These are phyloP conservation scores for Harpegnathos saltator DNA, from an alignment of 1,140 invertebrate genomes.

Conservation along the genomic window DNA sequence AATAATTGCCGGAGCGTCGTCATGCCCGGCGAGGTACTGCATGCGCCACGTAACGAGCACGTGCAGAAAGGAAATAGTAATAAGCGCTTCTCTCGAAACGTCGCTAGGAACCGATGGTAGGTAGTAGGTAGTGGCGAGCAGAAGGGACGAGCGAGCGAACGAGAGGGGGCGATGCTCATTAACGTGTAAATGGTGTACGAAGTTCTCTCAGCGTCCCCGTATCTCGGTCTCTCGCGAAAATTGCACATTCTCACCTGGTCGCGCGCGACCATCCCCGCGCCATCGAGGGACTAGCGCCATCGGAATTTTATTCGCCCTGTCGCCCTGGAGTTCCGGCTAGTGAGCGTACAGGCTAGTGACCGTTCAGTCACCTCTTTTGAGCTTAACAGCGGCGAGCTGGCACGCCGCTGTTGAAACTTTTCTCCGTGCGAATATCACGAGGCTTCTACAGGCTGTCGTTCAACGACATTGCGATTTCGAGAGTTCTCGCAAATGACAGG, in stretches of 20 bases:
- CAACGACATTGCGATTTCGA: no score
- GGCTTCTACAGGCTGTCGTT: no score
- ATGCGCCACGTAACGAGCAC: conserved; percentile 66
- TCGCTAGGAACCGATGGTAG: conserved; percentile 28
- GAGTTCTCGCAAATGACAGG: no score
- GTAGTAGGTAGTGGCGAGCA: conserved; percentile 7
- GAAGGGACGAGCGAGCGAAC: neutral
- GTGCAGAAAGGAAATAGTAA: conserved; percentile 66
- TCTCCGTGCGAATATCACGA: no score
- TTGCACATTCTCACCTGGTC: conserved; percentile 18
- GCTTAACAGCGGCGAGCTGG: no score
- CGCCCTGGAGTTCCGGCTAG: neutral
- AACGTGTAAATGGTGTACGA: conserved; percentile 24
- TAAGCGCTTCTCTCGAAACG: conserved; percentile 27
- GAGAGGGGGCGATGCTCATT: neutral
- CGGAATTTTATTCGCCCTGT: neutral
- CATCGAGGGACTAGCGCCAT: neutral
- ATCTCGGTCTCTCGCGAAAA: neutral
- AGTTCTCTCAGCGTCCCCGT: neutral
- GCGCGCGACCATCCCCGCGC: neutral
- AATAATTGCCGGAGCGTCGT: conserved; percentile 82
- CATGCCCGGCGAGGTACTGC: conserved; percentile 74
- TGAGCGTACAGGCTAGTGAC: neutral
- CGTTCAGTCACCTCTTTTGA: neutral
- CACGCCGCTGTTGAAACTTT: no score